Conservation (phyloP, 2,888 invertebrate genomes). For the Ferrisia virgata region DNA sequence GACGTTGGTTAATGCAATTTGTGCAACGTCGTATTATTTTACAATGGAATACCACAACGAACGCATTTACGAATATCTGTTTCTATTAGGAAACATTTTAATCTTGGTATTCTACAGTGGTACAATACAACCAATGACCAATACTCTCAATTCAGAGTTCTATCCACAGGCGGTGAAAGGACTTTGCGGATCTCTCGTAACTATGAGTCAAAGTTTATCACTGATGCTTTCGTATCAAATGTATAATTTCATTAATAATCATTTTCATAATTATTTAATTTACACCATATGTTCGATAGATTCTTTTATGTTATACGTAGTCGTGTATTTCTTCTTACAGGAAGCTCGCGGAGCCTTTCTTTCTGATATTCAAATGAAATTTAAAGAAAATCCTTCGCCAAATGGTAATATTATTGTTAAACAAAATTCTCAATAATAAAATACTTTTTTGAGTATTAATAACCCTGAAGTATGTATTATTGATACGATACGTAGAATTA, state of each 20-base stretch:
- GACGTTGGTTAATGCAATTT: neutral
- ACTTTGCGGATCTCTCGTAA: neutral
- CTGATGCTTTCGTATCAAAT: neutral
- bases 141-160: neutral
- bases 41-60: neutral
- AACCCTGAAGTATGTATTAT: too few relatives aligned
- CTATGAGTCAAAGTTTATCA: neutral
- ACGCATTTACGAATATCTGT: neutral
- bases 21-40: neutral
- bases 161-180: slow-evolving; percentile 19
- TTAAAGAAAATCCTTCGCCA: neutral
- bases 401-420: too few relatives aligned
- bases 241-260: neutral
- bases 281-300: neutral
- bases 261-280: neutral
- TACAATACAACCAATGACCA: neutral
- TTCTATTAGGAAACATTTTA: neutral
- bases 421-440: too few relatives aligned
- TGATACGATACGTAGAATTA: too few relatives aligned
- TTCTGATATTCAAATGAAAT: slow-evolving; percentile 1
- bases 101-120: neutral
- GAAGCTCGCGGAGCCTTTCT: slow-evolving; percentile 2
- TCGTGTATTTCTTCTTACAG: neutral
- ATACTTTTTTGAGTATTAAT: too few relatives aligned
- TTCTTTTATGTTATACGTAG: neutral